These are phyloP conservation scores for Plebejus argus DNA, from an alignment of 2,888 invertebrate species.

Conservation along the genomic window DNA sequence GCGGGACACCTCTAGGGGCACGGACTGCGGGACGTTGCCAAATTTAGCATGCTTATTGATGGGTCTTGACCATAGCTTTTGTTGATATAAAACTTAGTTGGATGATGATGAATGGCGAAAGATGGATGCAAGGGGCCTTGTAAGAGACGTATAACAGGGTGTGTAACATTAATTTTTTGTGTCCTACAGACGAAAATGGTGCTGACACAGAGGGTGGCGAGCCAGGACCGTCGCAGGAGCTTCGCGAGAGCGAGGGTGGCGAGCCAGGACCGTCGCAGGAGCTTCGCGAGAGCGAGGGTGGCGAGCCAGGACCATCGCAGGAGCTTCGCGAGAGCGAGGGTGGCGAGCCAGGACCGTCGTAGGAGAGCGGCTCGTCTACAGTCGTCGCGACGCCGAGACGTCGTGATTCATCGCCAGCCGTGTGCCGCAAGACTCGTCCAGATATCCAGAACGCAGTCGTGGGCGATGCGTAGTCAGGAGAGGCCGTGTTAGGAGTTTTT, in stretches of 20 bases:
- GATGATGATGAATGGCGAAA: background rate
- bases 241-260: too few relatives aligned
- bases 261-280: too few relatives aligned
- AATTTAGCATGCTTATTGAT: background rate
- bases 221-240: too few relatives aligned
- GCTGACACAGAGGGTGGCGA: background rate
- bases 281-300: too few relatives aligned
- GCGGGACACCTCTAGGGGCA: background rate
- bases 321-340: too few relatives aligned
- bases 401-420: background rate
- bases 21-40: conserved; percentile 17
- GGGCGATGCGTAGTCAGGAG: conserved; percentile 35
- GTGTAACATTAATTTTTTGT: background rate
- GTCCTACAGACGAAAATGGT: background rate
- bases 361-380: background rate
- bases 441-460: conserved; percentile 19
- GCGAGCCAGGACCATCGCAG: too few relatives aligned
- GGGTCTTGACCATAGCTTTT: background rate
- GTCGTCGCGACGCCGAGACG: too few relatives aligned
- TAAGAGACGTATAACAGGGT: conserved; percentile 7
- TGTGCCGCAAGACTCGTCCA: background rate
- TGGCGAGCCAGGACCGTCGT: too few relatives aligned
- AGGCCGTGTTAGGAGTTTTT: too few relatives aligned
- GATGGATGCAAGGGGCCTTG: conserved; percentile 24
- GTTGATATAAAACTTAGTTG: background rate